Conservation (phyloP, 2,113 vertebrate genomes). For the Eurystomus gularis region DNA sequence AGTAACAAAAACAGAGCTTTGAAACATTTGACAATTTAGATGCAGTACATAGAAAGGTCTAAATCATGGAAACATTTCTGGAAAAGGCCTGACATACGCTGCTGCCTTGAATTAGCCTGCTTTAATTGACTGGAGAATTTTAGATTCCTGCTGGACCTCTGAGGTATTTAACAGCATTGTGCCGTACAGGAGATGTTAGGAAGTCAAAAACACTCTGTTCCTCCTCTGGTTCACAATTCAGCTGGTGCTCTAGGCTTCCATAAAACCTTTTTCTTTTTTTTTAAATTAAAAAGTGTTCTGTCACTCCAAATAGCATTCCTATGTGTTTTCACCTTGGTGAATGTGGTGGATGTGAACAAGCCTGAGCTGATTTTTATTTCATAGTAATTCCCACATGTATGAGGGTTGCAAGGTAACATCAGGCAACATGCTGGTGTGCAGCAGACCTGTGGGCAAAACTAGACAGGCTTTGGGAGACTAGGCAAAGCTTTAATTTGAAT, state of each 20-base stretch:
- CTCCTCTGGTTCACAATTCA: slow-evolving; percentile 1
- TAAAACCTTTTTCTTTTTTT: not conserved
- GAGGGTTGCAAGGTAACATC: not conserved
- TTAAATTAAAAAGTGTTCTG: slow-evolving; percentile 45
- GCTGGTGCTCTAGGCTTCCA: slow-evolving; percentile 4
- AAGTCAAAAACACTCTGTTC: not conserved
- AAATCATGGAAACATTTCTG: not conserved
- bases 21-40: not conserved
- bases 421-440: not conserved
- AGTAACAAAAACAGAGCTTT: not conserved
- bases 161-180: not conserved
- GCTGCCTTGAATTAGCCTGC: not conserved
- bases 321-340: slow-evolving; percentile 54
- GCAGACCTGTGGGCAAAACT: not conserved
- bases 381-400: slow-evolving; percentile 52
- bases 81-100: not conserved
- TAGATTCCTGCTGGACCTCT: not conserved
- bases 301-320: slow-evolving; percentile 51
- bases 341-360: slow-evolving; percentile 60
- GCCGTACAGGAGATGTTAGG: not conserved
- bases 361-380: slow-evolving; percentile 58
- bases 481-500: not conserved
- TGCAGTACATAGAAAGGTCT: not conserved
- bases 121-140: not conserved
- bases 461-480: not conserved